Evolutionary conservation across 2,797 vertebrate species (phyloP).

Genomic region (Argyrosomus regius): DNA sequence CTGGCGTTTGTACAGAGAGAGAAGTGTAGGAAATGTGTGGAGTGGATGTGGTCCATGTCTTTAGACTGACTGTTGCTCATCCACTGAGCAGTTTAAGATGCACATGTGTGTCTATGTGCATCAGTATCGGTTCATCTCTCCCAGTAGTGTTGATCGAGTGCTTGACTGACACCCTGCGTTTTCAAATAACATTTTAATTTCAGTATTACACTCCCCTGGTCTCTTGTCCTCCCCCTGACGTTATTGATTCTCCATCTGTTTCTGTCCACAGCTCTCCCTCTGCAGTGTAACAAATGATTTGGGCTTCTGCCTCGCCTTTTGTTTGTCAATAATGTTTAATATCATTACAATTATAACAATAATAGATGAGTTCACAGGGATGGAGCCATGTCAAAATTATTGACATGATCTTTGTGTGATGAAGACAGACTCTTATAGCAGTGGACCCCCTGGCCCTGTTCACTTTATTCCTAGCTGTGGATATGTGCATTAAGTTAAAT

Average conservation of each 20-base stretch:
- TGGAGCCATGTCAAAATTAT: slow-evolving; percentile 73
- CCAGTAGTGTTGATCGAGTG: slow-evolving; percentile 32
- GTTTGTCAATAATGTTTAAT: slow-evolving; percentile 80
- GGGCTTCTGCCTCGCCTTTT: slow-evolving; percentile 55
- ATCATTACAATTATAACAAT: slow-evolving; percentile 75
- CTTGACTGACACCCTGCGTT: slow-evolving; percentile 60
- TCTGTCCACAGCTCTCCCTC: slow-evolving; percentile 69
- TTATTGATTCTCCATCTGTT: slow-evolving; percentile 86
- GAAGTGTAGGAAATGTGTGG: not conserved
- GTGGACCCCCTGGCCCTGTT: slow-evolving; percentile 5
- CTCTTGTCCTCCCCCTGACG: slow-evolving; percentile 73
- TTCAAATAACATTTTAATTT: slow-evolving; percentile 77
- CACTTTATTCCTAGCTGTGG: slow-evolving; percentile 44
- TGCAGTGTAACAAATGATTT: slow-evolving; percentile 75
- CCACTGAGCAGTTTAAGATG: not conserved
- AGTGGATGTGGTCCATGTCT: not conserved
- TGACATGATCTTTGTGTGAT: slow-evolving; percentile 73
- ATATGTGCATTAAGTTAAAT: slow-evolving; percentile 66
- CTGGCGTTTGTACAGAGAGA: not conserved
- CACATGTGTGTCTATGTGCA: slow-evolving; percentile 1
- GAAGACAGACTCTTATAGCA: slow-evolving; percentile 57
- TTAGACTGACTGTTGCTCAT: slow-evolving; percentile 4
- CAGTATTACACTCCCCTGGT: slow-evolving; percentile 60
- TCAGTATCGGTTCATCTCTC: slow-evolving; percentile 35
- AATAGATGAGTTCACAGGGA: slow-evolving; percentile 70